Evolutionary conservation across 1,140 invertebrate genomes (phyloP), one percentile per base, ranked within the genome.

Genomic region (Leptopilina clavipes): DNA sequence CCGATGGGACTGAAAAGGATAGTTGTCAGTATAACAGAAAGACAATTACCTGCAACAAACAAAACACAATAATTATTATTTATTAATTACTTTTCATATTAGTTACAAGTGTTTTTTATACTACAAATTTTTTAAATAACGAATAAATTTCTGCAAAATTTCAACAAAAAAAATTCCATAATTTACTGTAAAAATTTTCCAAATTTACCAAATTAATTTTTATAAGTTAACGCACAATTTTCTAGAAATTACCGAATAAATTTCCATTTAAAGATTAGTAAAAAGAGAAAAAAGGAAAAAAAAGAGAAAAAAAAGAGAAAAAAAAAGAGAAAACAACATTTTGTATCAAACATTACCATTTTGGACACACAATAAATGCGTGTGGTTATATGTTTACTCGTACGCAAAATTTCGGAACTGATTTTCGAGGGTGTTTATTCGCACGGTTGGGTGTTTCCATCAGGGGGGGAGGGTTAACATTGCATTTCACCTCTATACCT

Each of bases 401-500:
- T 40, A 65, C 59, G 59, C 59, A 65, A 65, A 65, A 65, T 65
- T 31, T 65, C 22, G 59, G 59, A 65, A 25, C 22, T 37, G 59
- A 25, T 65, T 65, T 31, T n/a, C 22, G 19, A n/a, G 22, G 25
- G 59, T 65, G 25, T 65, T 65, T 65, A n/a, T 65, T 65, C 59
- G 59, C 59, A 37, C 59, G 59, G 25, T 22, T 65, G 59, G 22
- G 59, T 65, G 59, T 65, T 65, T 65, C 25, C 59, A 65, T 65
- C 25, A 22, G 22, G 59, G 22, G 59, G 59, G 59, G 22, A 22
- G 22, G 59, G 59, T 65, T 65, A 65, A 37, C 59, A 65, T 65
- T 65, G 59, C 25, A n/a, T 65, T 65, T 65, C 22, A 65, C 56
- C 56, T 65, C 11, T 65, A 31, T 31, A 31, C 25, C 25, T 31